Base-by-base conservation (phyloP, 2,797 vertebrate species). In the Poeciliopsis paucimaculata region DNA sequence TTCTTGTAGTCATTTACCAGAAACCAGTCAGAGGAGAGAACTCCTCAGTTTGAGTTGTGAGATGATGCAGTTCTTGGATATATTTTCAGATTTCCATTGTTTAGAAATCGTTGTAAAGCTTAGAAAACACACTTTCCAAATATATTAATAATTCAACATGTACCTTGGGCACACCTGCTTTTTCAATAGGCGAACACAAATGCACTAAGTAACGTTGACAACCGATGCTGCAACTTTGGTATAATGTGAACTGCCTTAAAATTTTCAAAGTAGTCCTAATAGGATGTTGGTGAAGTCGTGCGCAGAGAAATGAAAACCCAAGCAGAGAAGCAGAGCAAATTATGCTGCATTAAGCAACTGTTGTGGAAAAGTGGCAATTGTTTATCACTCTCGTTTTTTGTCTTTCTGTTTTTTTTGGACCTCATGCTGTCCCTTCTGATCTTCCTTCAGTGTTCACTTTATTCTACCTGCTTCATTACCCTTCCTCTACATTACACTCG, bases 381-480 rank as follows among this genome's bases (percentile, higher is more conserved):
- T 83, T 78, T 83, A 73, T 76, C 10, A 9, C 49, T 73, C 31
- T 23, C 5, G 2, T 47, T 46, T 46, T 5, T 47, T 46, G 0
- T 49, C 70, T 80, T 23, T 51, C 64, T 81, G 0, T 49, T 47
- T 74, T 76, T 46, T 16, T 66, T 12, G 9, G 76, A 76, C 73
- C 73, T 70, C 72, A 49, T 53, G 75, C 68, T 47, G 68, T 57
- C 47, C 4, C 28, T 18, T 79, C 75, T 76, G 70, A 51, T 80
- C 51, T 60, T 85, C 79, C 41, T 88, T 45, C 73, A 53, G 73
- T 57, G 72, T 86, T 87, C 78, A 77, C 75, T 77, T 82, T 71
- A 36, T 81, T 75, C 62, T 78, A 53, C 85, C 82, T 75, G 88
- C 91, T 85, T 90, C 89, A 86, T 90, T 91, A 77, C 81, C 73